Conservation (phyloP, 2,797 vertebrate species). For the Phoxinus dragarum region DNA sequence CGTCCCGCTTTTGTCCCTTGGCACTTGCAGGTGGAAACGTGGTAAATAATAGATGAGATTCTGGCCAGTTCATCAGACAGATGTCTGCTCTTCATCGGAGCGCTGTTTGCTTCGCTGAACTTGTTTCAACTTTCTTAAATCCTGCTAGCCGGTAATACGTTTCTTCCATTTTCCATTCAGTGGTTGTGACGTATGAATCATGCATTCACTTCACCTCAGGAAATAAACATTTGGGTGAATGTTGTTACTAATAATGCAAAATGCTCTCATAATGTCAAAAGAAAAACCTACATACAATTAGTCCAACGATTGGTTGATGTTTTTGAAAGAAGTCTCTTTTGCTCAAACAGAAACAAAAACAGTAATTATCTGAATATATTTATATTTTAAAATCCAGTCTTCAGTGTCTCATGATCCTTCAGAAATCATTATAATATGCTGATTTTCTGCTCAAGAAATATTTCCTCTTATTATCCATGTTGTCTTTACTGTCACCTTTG, state of each 20-base stretch:
- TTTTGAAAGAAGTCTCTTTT: background rate
- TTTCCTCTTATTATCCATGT: background rate
- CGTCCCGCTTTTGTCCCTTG: constrained; percentile 25
- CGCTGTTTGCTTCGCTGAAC: constrained; percentile 55
- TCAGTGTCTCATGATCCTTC: background rate
- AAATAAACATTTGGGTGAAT: background rate
- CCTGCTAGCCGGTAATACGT: background rate
- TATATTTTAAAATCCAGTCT: too few species aligned
- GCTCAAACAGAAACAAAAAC: background rate
- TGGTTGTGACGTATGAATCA: background rate
- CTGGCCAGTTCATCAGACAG: constrained; percentile 64
- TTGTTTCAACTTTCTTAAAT: constrained; percentile 35
- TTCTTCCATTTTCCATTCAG: background rate
- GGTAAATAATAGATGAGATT: constrained; percentile 66
- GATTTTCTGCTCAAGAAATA: background rate
- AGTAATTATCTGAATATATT: too few species aligned
- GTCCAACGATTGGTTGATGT: background rate
- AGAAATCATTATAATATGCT: background rate
- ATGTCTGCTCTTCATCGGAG: constrained; percentile 58
- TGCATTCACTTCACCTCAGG: background rate
- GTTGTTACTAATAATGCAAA: background rate
- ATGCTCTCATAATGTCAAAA: background rate
- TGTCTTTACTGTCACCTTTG: background rate
- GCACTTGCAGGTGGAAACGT: constrained; percentile 58
- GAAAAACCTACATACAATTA: background rate